These are phyloP conservation scores for Corythoichthys haematopterus DNA, from an alignment of 2,113 vertebrate species.

Conservation along the genomic window DNA sequence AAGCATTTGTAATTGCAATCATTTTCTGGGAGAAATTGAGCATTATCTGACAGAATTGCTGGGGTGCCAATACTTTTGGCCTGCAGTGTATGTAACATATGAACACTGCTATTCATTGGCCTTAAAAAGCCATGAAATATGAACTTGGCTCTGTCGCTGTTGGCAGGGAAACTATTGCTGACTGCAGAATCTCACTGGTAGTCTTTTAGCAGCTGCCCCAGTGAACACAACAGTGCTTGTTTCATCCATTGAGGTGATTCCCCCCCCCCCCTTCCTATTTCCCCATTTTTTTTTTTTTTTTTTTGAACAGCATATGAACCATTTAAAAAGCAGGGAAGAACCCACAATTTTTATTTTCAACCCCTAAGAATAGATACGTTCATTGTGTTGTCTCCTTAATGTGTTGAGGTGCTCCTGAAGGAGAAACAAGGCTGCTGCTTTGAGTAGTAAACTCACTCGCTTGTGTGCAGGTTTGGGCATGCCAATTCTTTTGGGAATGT, in stretches of 20 bases:
- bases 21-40: no score
- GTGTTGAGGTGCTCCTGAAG: slow-evolving; percentile 11
- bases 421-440: slow-evolving; percentile 2
- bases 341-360: neutral
- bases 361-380: neutral
- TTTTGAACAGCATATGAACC: neutral
- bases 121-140: neutral
- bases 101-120: neutral
- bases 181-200: neutral
- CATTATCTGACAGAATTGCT: no score
- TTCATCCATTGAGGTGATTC: neutral
- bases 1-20: no score
- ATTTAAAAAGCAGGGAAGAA: neutral
- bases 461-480: slow-evolving; percentile 31
- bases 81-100: neutral
- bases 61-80: no score
- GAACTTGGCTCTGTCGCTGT: neutral
- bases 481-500: slow-evolving; percentile 25
- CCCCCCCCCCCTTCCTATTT: no score
- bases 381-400: neutral
- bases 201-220: neutral
- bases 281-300: no score
- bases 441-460: neutral
- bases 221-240: neutral
- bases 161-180: neutral